These are phyloP conservation scores for Eudemis profundana DNA, from an alignment of 2,888 invertebrate genomes.

Conservation along the genomic window DNA sequence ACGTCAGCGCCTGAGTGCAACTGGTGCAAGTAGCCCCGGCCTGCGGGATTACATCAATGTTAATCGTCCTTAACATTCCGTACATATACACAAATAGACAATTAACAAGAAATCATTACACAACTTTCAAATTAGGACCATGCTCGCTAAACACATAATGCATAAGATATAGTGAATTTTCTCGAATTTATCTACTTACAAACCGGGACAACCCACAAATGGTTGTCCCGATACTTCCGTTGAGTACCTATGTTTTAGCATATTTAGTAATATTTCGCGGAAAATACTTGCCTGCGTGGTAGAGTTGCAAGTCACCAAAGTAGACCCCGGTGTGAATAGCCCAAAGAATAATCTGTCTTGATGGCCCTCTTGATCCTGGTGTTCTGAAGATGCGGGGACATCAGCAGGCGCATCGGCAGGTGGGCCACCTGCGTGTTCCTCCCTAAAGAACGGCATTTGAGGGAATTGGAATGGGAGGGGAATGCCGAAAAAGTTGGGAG, in stretches of 20 bases:
- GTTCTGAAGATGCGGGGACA: background rate
- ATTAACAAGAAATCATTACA: background rate
- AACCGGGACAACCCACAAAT: too few species aligned
- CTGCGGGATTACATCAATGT: constrained; percentile 47
- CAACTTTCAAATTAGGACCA: too few species aligned
- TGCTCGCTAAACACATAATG: too few species aligned
- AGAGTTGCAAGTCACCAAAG: constrained; percentile 50
- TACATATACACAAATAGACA: background rate
- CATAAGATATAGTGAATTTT: too few species aligned
- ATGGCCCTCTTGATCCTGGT: constrained; percentile 41
- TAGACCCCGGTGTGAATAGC: constrained; percentile 11
- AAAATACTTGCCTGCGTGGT: constrained; percentile 47
- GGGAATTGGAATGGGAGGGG: constrained; percentile 26
- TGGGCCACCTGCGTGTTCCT: constrained; percentile 15
- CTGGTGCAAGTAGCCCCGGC: constrained; percentile 54
- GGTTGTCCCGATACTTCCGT: too few species aligned
- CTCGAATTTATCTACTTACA: too few species aligned
- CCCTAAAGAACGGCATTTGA: constrained; percentile 19
- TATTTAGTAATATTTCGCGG: background rate
- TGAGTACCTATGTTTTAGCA: too few species aligned
- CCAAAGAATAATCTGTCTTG: constrained; percentile 51
- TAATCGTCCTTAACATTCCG: background rate
- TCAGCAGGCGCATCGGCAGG: constrained; percentile 15
- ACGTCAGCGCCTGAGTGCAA: constrained; percentile 58
- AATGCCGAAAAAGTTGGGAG: constrained; percentile 29